phyloP scores from a whole-genome alignment of 2,888 invertebrate species.

The Cheilosia urbana region DNA sequence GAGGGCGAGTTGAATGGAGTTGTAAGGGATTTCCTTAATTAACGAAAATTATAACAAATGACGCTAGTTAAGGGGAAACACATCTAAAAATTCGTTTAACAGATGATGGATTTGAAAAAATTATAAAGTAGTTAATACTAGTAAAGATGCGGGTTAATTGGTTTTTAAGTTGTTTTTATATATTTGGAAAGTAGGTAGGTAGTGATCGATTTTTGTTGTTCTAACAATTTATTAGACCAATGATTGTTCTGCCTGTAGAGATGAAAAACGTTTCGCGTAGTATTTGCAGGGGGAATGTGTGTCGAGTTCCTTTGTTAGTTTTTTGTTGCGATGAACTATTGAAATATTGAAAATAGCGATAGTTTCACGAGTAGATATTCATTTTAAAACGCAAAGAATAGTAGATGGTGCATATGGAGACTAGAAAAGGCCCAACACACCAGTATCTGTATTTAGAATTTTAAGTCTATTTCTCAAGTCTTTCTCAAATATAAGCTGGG shows the following conservation, averaged over 20 bases:
- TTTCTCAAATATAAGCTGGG: too few species aligned
- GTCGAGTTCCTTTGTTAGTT: too few species aligned
- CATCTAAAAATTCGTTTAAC: background rate
- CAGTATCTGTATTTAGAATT: too few species aligned
- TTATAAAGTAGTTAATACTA: background rate
- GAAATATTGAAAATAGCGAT: too few species aligned
- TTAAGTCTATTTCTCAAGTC: too few species aligned
- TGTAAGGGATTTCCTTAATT: constrained; percentile 1
- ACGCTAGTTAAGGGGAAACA: background rate
- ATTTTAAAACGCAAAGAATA: too few species aligned
- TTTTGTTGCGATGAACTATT: too few species aligned
- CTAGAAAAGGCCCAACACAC: too few species aligned
- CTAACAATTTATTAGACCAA: background rate
- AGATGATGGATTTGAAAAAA: constrained; percentile 3
- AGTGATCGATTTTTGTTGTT: background rate
- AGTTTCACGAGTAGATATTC: too few species aligned
- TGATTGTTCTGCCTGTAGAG: background rate
- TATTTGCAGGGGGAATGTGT: too few species aligned
- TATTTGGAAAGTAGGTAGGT: background rate
- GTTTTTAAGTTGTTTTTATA: constrained; percentile 1
- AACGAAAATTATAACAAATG: background rate
- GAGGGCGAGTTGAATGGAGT: background rate
- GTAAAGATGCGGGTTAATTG: background rate
- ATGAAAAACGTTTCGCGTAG: too few species aligned
- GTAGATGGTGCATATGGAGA: too few species aligned